Evolutionary conservation across 2,888 invertebrate species (phyloP).

Genomic region (Oxytorus armatus): DNA sequence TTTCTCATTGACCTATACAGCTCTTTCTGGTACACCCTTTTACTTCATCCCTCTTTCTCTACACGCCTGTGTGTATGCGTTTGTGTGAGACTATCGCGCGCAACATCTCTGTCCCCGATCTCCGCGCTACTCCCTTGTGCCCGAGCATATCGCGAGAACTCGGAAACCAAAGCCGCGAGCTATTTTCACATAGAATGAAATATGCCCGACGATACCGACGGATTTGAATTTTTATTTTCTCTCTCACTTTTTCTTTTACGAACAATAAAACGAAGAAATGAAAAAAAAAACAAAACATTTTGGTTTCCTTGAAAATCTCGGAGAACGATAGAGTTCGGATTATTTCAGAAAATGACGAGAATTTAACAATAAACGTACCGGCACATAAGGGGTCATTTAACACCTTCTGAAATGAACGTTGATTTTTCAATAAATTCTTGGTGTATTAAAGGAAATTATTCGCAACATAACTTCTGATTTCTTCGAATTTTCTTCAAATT

Average conservation of each 20-base stretch:
- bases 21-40: slow-evolving; percentile 71
- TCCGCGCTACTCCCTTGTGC: slow-evolving; percentile 39
- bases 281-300: no score
- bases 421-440: no score
- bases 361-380: not conserved
- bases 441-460: no score
- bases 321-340: no score
- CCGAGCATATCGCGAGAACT: slow-evolving; percentile 39
- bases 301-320: no score
- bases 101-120: slow-evolving; percentile 61
- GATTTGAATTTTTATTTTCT: slow-evolving; percentile 19
- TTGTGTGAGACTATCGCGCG: slow-evolving; percentile 24
- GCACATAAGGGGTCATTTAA: no score
- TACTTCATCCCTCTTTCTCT: slow-evolving; percentile 42
- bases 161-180: slow-evolving; percentile 23
- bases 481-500: no score
- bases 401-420: no score
- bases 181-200: slow-evolving; percentile 43
- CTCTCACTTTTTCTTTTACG: not conserved
- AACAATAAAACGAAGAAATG: not conserved
- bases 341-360: no score
- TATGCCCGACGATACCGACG: slow-evolving; percentile 13
- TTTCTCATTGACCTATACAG: slow-evolving; percentile 78
- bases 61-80: not conserved
- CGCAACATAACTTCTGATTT: no score